Percentiles rank a stretch among this genome's conserved stretches.
Conservation (phyloP, 2,888 invertebrate species). For the Parasteatoda lunata region DNA sequence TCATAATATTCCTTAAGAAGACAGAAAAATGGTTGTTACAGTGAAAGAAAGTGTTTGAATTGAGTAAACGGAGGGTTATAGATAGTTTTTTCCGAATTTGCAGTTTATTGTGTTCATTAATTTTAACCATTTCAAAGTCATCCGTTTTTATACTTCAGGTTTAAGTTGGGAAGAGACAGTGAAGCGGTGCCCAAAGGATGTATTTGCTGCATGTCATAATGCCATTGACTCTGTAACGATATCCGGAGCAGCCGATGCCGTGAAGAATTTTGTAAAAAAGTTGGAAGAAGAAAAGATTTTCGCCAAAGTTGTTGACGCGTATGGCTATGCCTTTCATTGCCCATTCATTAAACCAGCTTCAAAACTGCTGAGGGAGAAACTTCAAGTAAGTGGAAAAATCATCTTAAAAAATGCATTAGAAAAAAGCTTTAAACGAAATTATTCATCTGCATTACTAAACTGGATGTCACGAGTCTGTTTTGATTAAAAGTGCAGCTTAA, state of each 20-base stretch:
- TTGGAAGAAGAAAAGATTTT: conserved; percentile 81
- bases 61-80: no score
- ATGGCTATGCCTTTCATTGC: conserved; percentile 93
- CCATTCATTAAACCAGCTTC: conserved; percentile 90
- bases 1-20: background rate
- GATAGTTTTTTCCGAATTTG: no score
- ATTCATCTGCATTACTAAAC: background rate
- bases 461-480: background rate
- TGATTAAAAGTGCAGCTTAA: background rate
- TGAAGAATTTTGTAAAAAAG: conserved; percentile 31
- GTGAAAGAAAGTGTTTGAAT: background rate
- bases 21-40: background rate
- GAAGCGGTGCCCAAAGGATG: conserved; percentile 83
- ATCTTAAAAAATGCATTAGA: background rate
- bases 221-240: conserved; percentile 93
- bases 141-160: conserved; percentile 71
- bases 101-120: no score
- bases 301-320: conserved; percentile 88
- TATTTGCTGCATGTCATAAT: conserved; percentile 95
- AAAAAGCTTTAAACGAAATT: background rate
- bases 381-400: background rate
- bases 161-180: conserved; percentile 89
- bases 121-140: background rate
- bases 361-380: conserved; percentile 79
- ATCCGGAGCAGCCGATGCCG: conserved; percentile 85